phyloP scores from a whole-genome alignment of 2,888 invertebrate species.

The Carabus problematicus region DNA sequence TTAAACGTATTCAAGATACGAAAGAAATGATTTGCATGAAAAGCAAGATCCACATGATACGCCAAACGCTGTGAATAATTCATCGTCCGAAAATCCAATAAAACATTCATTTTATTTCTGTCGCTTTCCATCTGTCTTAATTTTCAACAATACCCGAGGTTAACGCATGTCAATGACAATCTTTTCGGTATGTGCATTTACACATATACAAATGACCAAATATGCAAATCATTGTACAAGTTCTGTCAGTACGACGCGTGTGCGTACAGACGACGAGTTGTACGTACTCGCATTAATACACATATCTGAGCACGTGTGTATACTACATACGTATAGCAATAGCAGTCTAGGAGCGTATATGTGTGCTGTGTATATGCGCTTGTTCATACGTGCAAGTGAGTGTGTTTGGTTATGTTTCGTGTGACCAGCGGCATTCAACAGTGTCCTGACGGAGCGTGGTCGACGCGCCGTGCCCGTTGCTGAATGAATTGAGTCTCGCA shows the following conservation, averaged over 20 bases:
- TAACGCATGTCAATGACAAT: slow-evolving; percentile 38
- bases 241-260: background rate
- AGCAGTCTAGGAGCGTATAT: too few species aligned
- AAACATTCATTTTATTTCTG: slow-evolving; percentile 4
- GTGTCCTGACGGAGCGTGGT: too few species aligned
- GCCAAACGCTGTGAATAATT: slow-evolving; percentile 9
- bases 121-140: slow-evolving; percentile 20
- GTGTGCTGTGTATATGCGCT: too few species aligned
- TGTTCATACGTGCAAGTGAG: too few species aligned
- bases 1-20: background rate
- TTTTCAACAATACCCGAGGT: slow-evolving; percentile 21
- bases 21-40: background rate
- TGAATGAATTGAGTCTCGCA: slow-evolving; percentile 9
- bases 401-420: too few species aligned
- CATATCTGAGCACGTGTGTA: too few species aligned
- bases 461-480: background rate
- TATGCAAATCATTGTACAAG: slow-evolving; percentile 17
- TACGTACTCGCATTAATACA: too few species aligned
- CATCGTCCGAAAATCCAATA: slow-evolving; percentile 19
- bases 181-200: slow-evolving; percentile 19
- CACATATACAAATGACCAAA: slow-evolving; percentile 12
- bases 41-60: background rate
- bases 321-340: too few species aligned
- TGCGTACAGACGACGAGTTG: background rate
- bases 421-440: too few species aligned